Evolutionary conservation across 2,113 vertebrate species (phyloP).

Genomic region (Dasyprocta punctata): DNA sequence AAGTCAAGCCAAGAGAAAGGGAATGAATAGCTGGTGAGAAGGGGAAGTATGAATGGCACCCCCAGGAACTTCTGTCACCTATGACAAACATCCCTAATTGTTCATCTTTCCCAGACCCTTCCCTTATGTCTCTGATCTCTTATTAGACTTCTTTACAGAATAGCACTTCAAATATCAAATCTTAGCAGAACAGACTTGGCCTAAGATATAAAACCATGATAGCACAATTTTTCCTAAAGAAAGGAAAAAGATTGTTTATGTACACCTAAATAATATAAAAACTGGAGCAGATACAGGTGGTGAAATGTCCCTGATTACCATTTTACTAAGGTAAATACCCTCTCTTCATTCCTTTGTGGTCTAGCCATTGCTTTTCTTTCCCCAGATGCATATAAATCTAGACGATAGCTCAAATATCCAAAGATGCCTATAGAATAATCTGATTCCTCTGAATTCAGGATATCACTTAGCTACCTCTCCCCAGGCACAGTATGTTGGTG

Average conservation of each 20-base stretch:
- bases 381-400: neutral
- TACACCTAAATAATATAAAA: neutral
- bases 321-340: neutral
- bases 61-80: neutral
- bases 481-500: neutral
- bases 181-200: neutral
- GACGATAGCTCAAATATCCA: neutral
- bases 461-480: neutral
- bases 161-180: neutral
- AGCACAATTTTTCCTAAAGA: neutral
- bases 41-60: neutral
- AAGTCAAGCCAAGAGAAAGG: neutral
- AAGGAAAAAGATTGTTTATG: neutral
- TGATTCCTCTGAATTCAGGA: neutral
- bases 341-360: neutral
- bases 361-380: neutral
- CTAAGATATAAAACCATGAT: neutral
- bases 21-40: neutral
- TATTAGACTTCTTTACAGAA: neutral
- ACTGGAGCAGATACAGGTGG: neutral
- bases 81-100: neutral
- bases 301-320: neutral
- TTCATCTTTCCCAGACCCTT: neutral
- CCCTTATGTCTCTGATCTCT: neutral
- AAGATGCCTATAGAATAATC: neutral